phyloP scores from a whole-genome alignment of 2,113 vertebrate species.

The Crotalus viridis region DNA sequence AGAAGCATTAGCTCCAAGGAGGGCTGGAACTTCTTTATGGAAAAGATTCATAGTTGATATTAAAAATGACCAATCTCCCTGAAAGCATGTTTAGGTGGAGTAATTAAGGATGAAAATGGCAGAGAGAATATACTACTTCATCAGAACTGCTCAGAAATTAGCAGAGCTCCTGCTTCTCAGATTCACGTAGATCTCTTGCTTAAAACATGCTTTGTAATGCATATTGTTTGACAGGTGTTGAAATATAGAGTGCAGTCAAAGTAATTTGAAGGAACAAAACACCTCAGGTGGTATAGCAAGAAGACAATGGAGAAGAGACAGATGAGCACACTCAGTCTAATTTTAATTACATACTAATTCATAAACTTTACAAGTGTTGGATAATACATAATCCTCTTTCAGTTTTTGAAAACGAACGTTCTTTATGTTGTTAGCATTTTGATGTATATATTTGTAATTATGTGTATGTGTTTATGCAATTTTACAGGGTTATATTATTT shows the following conservation, averaged over 20 bases:
- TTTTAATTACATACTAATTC: slow-evolving; percentile 32
- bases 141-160: background rate
- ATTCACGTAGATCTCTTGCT: slow-evolving; percentile 4
- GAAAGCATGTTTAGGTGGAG: background rate
- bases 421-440: background rate
- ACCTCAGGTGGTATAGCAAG: slow-evolving; percentile 11
- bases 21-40: background rate
- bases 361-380: slow-evolving; percentile 11
- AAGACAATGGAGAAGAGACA: slow-evolving; percentile 17
- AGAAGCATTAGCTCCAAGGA: background rate
- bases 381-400: background rate
- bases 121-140: slow-evolving; percentile 16
- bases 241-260: background rate
- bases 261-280: slow-evolving; percentile 33
- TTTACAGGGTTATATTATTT: background rate
- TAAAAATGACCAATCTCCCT: background rate
- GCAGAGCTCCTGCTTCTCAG: background rate
- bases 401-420: background rate
- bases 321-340: background rate
- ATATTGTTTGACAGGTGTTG: slow-evolving; percentile 20
- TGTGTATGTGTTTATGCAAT: background rate
- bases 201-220: slow-evolving; percentile 5
- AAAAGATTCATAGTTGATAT: background rate
- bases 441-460: background rate
- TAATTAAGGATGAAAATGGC: slow-evolving; percentile 5